These are phyloP conservation scores for Trimorus sp. DNA, from an alignment of 2,888 invertebrate species.

Conservation along the genomic window DNA sequence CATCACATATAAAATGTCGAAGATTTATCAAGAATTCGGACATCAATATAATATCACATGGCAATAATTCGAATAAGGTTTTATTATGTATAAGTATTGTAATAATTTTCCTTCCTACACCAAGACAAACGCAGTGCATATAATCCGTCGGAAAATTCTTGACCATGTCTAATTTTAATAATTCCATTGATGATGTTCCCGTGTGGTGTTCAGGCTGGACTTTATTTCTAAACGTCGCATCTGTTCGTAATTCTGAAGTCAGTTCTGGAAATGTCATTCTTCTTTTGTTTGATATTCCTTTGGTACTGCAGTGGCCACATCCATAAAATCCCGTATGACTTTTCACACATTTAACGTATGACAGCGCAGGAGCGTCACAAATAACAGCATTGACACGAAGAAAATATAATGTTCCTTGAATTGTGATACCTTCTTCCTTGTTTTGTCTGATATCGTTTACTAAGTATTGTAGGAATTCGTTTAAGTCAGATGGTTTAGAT, in stretches of 20 bases:
- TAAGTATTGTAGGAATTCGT: slow-evolving; percentile 16
- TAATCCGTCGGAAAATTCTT: too few species aligned
- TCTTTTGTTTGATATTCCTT: neutral
- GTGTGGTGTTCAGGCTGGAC: too few species aligned
- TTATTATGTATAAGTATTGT: neutral
- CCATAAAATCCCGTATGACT: neutral
- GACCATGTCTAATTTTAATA: too few species aligned
- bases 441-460: slow-evolving; percentile 17
- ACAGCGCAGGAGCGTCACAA: neutral
- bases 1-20: neutral
- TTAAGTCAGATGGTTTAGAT: slow-evolving; percentile 23
- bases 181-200: too few species aligned
- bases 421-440: neutral
- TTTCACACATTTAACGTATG: neutral
- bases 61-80: slow-evolving; percentile 6
- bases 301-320: neutral
- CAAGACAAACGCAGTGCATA: too few species aligned
- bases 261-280: too few species aligned
- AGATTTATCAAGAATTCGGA: slow-evolving; percentile 8
- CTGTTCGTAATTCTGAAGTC: too few species aligned
- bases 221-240: too few species aligned
- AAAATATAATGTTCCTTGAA: neutral
- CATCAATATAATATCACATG: slow-evolving; percentile 3
- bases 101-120: too few species aligned
- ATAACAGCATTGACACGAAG: neutral